Conservation (phyloP, 2,113 vertebrate species). For the Ibidorhyncha struthersii region DNA sequence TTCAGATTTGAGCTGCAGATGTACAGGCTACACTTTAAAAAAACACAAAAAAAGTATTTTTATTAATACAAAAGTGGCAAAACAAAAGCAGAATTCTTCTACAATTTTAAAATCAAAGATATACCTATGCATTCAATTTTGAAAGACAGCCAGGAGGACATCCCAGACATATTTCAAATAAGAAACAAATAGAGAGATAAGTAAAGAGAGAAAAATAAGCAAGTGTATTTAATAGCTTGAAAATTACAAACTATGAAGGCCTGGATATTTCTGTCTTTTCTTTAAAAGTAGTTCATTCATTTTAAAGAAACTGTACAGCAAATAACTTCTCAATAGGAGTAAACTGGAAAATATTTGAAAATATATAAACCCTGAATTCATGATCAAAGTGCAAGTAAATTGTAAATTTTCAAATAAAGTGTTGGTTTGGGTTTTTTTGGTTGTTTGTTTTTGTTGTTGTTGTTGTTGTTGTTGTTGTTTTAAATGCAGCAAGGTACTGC, state of each 20-base stretch:
- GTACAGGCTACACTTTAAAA: not conserved
- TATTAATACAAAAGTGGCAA: slow-evolving; percentile 17
- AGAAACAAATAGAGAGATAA: not conserved
- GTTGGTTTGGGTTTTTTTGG: not conserved
- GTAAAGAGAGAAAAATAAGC: not conserved
- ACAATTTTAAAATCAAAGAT: slow-evolving; percentile 2
- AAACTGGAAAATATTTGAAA: not conserved
- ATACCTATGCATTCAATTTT: not conserved
- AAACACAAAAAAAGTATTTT: slow-evolving; percentile 22
- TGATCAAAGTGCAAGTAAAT: not conserved
- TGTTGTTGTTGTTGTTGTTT: not conserved
- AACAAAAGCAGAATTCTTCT: not conserved
- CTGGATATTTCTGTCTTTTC: not conserved
- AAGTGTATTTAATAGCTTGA: not conserved
- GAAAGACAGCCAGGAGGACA: not conserved
- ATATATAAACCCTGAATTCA: not conserved
- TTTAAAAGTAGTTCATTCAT: not conserved
- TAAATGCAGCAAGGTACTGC: not conserved
- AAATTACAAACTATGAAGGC: not conserved
- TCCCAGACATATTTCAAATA: not conserved
- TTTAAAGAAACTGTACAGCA: not conserved
- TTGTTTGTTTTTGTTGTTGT: too few relatives aligned
- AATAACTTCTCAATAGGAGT: not conserved
- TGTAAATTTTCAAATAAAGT: not conserved
- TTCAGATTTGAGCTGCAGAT: slow-evolving; percentile 74